phyloP scores from a whole-genome alignment of 2,888 invertebrate genomes.

The Apodemia mormo region DNA sequence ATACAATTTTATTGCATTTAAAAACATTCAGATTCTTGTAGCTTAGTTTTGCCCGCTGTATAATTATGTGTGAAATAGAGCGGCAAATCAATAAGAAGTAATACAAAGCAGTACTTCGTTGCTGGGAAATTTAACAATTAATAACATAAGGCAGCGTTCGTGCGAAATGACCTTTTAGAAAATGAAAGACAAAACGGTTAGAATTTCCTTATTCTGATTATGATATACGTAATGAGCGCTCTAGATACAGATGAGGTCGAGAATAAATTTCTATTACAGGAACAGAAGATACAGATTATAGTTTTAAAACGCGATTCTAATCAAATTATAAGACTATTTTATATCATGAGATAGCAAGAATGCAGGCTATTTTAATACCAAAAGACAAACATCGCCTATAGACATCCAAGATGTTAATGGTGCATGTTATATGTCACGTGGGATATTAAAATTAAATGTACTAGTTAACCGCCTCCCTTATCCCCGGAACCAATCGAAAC shows the following conservation, averaged over 20 bases:
- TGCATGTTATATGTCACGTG: too few species aligned
- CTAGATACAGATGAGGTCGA: background rate
- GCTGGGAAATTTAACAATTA: conserved; percentile 9
- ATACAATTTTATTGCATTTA: too few species aligned
- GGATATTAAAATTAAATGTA: too few species aligned
- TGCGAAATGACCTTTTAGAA: conserved; percentile 13
- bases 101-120: background rate
- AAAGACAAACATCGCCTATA: too few species aligned
- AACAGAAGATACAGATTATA: background rate
- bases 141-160: conserved; percentile 6
- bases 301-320: background rate
- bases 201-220: background rate
- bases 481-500: too few species aligned
- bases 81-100: conserved; percentile 13
- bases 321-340: background rate
- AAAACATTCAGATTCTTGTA: background rate
- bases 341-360: too few species aligned
- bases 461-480: too few species aligned
- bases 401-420: too few species aligned
- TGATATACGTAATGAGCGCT: background rate
- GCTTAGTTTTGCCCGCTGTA: background rate
- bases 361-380: too few species aligned
- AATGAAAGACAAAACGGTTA: conserved; percentile 5
- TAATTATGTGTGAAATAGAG: conserved; percentile 1
- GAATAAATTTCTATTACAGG: background rate